A percentile compares a stretch with the other conserved stretches of the same genome.
Evolutionary conservation across 2,113 vertebrate genomes (phyloP).

Genomic region (Phrynosoma platyrhinos): DNA sequence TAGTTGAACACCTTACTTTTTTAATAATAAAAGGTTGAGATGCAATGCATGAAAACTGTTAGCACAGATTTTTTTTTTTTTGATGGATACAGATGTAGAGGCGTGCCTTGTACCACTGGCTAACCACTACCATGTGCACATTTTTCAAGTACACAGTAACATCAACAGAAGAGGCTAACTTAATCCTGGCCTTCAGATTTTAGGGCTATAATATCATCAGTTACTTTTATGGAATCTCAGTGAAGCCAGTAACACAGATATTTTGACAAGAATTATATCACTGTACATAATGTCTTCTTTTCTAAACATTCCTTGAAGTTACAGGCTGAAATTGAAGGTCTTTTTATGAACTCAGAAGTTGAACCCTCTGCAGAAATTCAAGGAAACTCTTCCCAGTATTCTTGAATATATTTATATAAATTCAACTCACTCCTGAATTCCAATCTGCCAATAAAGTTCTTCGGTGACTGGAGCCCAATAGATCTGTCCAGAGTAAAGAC

Average conservation of each 20-base stretch:
- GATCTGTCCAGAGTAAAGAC: slow-evolving; percentile 56
- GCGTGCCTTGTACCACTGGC: too few species aligned
- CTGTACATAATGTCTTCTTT: not conserved
- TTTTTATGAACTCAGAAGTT: not conserved
- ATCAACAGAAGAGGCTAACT: too few species aligned
- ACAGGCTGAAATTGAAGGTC: not conserved
- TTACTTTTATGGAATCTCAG: not conserved
- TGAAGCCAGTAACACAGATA: too few species aligned
- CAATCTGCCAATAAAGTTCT: slow-evolving; percentile 67
- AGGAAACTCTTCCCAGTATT: not conserved
- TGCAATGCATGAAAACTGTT: not conserved
- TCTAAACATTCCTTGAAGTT: not conserved
- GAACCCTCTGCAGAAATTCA: not conserved
- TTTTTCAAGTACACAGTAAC: too few species aligned
- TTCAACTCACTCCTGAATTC: slow-evolving; percentile 59
- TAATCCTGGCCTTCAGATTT: not conserved
- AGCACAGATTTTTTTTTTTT: not conserved
- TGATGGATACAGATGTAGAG: too few species aligned
- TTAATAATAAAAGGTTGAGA: not conserved
- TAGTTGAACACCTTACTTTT: too few species aligned
- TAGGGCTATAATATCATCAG: not conserved
- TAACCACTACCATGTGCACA: too few species aligned
- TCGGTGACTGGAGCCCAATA: slow-evolving; percentile 60
- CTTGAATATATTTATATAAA: not conserved
- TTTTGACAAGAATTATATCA: too few species aligned